Evolutionary conservation across 2,113 vertebrate species (phyloP).

Genomic region (Eolophus roseicapilla): DNA sequence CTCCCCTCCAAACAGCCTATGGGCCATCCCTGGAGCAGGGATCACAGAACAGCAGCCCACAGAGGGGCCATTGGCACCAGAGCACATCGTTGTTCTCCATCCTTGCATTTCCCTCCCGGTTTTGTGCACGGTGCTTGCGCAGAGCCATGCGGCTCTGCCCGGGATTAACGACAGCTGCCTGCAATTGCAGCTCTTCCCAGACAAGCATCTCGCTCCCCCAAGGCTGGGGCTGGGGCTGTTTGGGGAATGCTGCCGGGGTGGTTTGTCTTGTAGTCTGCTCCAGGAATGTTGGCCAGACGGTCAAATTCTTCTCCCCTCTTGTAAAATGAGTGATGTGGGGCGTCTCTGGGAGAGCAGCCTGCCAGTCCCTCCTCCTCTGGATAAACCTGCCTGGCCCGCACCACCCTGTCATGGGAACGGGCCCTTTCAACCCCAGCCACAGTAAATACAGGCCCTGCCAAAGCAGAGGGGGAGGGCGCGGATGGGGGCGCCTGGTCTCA

Average conservation of each 20-base stretch:
- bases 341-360: conserved; percentile 62
- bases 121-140: background rate
- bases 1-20: background rate
- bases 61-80: fast-evolving
- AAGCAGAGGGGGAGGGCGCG: background rate
- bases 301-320: conserved; percentile 72
- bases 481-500: background rate
- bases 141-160: background rate
- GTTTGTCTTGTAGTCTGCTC: conserved; percentile 71
- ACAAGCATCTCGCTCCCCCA: conserved; percentile 59
- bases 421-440: conserved; percentile 55
- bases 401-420: conserved; percentile 55
- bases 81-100: fast-evolving
- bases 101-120: background rate
- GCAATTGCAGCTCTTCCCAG: conserved; percentile 63
- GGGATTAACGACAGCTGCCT: conserved; percentile 56
- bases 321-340: conserved; percentile 69
- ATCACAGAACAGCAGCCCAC: background rate
- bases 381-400: conserved; percentile 70
- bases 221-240: conserved; percentile 68
- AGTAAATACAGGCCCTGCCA: conserved; percentile 37
- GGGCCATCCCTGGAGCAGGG: background rate
- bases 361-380: conserved; percentile 61
- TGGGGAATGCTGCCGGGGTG: conserved; percentile 69
- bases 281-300: conserved; percentile 75